Evolutionary conservation across 2,888 invertebrate species (phyloP), one percentile per base, ranked within the genome.

Genomic region (Melinaea menophilus): DNA sequence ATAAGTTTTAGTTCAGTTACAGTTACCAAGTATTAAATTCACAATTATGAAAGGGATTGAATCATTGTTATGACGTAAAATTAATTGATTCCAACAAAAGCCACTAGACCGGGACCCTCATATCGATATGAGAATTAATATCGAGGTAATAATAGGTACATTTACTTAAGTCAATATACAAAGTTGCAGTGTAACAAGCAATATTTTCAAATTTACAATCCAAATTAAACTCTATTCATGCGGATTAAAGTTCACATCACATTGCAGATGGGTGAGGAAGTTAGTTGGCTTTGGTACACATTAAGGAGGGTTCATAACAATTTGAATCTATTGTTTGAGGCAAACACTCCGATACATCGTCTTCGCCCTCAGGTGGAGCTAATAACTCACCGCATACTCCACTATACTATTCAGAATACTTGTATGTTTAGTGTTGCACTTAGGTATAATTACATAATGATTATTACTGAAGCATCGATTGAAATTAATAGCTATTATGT

Each of bases 321-420:
- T 84, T 80, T 80, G 74, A 73, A 81, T 77, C 75, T 76, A 83
- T 85, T 86, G 86, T 86, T 85, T 84, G 84, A 71, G 76, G 80
- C 81, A 85, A 85, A 85, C 85, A 85, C 69, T 70, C 69, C 55
- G 72, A 69, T 75, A 73, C 68, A 68, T 69, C 51, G 51, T 51
- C 72, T 78, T 75, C 75, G 75, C 79, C 84, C 84, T 76, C 86
- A 88, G 87, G 87, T 88, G 82, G 76, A 85, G 84, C 83, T 86
- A 85, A 86, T 86, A 85, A 82, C 82, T 79, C 57, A 58, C 63
- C 51, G 51, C 51, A n/a, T 51, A 11, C 31, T 51, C 5, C 9
- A 31, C 7, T 22, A 22, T 22, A n/a, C 7, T 22, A 51, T 22
- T 51, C 7, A 51, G 51, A 51, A 51, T 31, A 31, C 31, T 22